These are phyloP conservation scores for Agrotis clavis DNA, from an alignment of 2,888 invertebrate genomes.

Conservation along the genomic window DNA sequence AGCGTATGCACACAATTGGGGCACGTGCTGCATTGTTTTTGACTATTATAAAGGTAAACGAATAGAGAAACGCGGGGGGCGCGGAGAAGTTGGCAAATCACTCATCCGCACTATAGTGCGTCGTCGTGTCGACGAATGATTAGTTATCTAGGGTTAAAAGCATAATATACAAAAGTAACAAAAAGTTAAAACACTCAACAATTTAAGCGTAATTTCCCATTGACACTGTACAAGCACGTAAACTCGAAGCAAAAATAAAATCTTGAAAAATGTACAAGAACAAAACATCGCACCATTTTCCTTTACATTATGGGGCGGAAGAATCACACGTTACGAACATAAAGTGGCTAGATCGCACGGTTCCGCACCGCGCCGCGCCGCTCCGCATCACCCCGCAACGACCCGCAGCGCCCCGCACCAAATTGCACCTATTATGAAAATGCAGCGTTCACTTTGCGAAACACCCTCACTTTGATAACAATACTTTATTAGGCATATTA, in stretches of 20 bases:
- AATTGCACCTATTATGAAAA: slow-evolving; percentile 62
- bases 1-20: too few species aligned
- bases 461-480: slow-evolving; percentile 55
- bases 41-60: too few species aligned
- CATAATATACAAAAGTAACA: neutral
- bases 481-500: slow-evolving; percentile 58
- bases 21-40: too few species aligned
- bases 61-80: too few species aligned
- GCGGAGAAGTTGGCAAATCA: too few species aligned
- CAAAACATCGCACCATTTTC: slow-evolving; percentile 51
- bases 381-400: slow-evolving; percentile 16
- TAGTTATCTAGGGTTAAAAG: too few species aligned
- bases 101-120: too few species aligned
- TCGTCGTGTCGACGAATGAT: too few species aligned
- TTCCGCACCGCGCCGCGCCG: slow-evolving; percentile 19
- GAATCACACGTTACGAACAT: slow-evolving; percentile 57
- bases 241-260: slow-evolving; percentile 31
- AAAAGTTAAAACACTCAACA: neutral
- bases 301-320: slow-evolving; percentile 50
- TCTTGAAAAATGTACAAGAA: slow-evolving; percentile 23
- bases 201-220: slow-evolving; percentile 2
- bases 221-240: slow-evolving; percentile 4
- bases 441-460: slow-evolving; percentile 58
- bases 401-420: slow-evolving; percentile 42
- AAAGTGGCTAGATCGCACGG: slow-evolving; percentile 49